These are phyloP conservation scores for Sussaba pulchella DNA, from an alignment of 2,888 invertebrate species.

Conservation along the genomic window DNA sequence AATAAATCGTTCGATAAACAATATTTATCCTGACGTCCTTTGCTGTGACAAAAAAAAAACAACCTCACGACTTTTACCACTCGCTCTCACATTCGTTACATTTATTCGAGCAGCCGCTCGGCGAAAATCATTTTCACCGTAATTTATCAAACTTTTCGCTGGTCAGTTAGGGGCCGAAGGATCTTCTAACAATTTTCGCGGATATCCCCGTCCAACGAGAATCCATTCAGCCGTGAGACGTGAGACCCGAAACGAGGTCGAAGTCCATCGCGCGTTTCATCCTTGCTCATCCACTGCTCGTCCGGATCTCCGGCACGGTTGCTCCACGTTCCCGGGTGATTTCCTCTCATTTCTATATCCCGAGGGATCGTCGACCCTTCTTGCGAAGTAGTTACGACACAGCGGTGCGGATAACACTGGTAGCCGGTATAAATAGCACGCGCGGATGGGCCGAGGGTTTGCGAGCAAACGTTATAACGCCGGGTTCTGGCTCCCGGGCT, in stretches of 20 bases:
- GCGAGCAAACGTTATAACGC: slow-evolving; percentile 47
- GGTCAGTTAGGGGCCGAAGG: too few relatives aligned
- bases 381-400: not conserved
- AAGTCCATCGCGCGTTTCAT: slow-evolving; percentile 29
- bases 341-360: slow-evolving; percentile 22
- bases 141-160: too few relatives aligned
- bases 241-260: not conserved
- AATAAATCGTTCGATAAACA: too few relatives aligned
- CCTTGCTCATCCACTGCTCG: not conserved
- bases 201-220: too few relatives aligned
- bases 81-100: too few relatives aligned
- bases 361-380: slow-evolving; percentile 24
- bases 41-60: too few relatives aligned
- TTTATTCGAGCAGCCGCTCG: too few relatives aligned
- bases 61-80: too few relatives aligned
- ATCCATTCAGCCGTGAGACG: not conserved
- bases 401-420: slow-evolving; percentile 10
- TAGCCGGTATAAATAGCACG: not conserved
- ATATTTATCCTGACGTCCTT: too few relatives aligned
- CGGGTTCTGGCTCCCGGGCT: slow-evolving; percentile 11
- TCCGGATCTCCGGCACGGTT: not conserved
- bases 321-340: slow-evolving; percentile 6
- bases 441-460: slow-evolving; percentile 14
- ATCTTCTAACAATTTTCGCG: too few relatives aligned
- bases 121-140: too few relatives aligned